A percentile compares a stretch with the other conserved stretches of the same genome.
Evolutionary conservation across 2,888 invertebrate species (phyloP).

Genomic region (Monochamus alternatus): DNA sequence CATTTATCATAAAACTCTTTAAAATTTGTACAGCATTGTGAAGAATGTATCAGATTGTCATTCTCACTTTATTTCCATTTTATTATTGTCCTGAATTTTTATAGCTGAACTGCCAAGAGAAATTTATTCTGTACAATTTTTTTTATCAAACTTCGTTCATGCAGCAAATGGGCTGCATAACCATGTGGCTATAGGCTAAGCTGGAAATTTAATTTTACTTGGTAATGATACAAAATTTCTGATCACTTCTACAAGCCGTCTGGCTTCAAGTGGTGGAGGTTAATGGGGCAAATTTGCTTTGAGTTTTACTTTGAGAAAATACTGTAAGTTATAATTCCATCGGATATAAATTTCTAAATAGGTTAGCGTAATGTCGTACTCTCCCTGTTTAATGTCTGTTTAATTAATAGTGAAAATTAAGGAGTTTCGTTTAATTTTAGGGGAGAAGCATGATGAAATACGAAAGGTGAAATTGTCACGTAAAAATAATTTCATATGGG

Average conservation of each 20-base stretch:
- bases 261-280: conserved; percentile 3
- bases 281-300: conserved; percentile 4
- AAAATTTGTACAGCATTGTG: too few relatives aligned
- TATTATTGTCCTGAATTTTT: neutral
- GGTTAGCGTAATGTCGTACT: too few relatives aligned
- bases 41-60: too few relatives aligned
- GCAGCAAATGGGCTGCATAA: neutral
- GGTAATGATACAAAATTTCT: neutral
- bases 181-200: neutral
- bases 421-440: too few relatives aligned
- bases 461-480: too few relatives aligned
- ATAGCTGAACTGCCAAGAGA: neutral
- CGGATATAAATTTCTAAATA: too few relatives aligned
- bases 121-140: neutral
- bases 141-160: neutral
- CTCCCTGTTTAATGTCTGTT: too few relatives aligned
- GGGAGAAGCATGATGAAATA: too few relatives aligned
- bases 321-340: neutral
- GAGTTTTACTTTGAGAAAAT: neutral
- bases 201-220: neutral
- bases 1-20: too few relatives aligned
- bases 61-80: neutral
- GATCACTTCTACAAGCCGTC: conserved; percentile 6
- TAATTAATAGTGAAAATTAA: too few relatives aligned
- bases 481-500: too few relatives aligned